Percentiles rank a stretch among this genome's conserved stretches.
Evolutionary conservation across 2,113 vertebrate genomes (phyloP).

Genomic region (Picathartes gymnocephalus): DNA sequence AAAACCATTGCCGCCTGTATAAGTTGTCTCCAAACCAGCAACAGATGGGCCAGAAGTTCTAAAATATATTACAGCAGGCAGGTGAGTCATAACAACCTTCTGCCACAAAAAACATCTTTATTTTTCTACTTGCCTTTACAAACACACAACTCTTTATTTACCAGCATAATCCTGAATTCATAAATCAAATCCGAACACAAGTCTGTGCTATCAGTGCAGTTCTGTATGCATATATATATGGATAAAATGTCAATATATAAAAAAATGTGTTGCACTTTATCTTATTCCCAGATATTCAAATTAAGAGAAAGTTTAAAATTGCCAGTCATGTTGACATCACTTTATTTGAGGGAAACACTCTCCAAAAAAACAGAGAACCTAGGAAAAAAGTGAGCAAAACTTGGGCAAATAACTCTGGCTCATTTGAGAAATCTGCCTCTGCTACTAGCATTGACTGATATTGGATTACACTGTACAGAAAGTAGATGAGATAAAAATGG

Average conservation of each 20-base stretch:
- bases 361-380: background rate
- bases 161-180: background rate
- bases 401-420: background rate
- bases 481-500: background rate
- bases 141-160: background rate
- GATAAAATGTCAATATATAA: background rate
- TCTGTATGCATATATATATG: background rate
- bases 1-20: constrained; percentile 95
- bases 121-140: background rate
- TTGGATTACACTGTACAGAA: background rate
- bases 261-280: background rate
- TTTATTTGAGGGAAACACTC: background rate
- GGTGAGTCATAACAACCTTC: background rate
- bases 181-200: background rate
- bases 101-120: background rate
- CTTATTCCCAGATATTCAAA: background rate
- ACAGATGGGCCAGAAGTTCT: constrained; percentile 94
- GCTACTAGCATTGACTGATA: background rate
- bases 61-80: background rate
- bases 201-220: background rate
- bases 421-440: background rate
- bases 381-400: background rate
- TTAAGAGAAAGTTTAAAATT: background rate
- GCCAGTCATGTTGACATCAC: background rate
- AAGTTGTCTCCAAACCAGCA: constrained; percentile 94